Evolutionary conservation across 2,113 vertebrate genomes (phyloP).

Genomic region (Campylomormyrus tamandua): DNA sequence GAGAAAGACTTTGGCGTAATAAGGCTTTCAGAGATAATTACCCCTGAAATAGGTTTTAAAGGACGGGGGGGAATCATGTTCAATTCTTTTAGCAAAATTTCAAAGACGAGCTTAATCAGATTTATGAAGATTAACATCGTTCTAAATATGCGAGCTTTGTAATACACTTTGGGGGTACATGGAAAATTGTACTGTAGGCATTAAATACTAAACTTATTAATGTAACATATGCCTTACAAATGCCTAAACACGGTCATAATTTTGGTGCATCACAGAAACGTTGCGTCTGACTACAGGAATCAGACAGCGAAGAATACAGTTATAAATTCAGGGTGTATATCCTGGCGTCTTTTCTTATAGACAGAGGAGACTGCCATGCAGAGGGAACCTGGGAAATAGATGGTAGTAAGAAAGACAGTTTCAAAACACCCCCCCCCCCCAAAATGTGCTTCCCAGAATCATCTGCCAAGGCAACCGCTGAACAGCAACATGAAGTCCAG

Average conservation of each 20-base stretch:
- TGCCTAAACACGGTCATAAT: neutral
- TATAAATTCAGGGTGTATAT: neutral
- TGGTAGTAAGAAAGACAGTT: neutral
- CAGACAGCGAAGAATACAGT: neutral
- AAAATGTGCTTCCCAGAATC: neutral
- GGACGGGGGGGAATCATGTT: conserved; percentile 32
- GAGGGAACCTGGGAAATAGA: neutral
- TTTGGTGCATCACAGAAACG: neutral
- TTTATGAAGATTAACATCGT: neutral
- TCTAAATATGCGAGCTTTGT: neutral
- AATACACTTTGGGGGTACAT: neutral
- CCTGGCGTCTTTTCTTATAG: neutral
- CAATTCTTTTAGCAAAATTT: conserved; percentile 13
- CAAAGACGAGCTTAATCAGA: conserved; percentile 1
- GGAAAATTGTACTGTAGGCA: neutral
- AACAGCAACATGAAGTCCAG: neutral
- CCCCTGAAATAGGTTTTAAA: conserved; percentile 51
- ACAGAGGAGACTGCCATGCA: neutral
- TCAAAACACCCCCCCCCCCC: neutral
- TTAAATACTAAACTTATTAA: neutral
- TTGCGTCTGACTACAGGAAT: neutral
- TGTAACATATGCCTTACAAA: neutral
- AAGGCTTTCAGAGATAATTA: conserved; percentile 65
- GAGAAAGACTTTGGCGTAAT: conserved; percentile 55
- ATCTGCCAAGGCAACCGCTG: neutral